These are phyloP conservation scores for Alosa sapidissima DNA, from an alignment of 2,797 vertebrate genomes.

Conservation along the genomic window DNA sequence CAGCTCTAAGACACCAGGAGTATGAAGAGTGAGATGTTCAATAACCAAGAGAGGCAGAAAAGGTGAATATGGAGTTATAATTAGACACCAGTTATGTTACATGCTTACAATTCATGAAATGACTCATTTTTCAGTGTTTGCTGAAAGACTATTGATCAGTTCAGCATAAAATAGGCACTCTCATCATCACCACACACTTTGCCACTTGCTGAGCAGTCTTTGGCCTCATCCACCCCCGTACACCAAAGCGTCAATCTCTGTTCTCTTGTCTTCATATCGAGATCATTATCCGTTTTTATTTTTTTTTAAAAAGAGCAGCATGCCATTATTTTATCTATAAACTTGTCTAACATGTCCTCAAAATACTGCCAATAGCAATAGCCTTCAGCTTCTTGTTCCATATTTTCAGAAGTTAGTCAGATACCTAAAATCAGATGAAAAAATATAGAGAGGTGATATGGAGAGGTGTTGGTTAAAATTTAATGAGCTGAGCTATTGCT, in stretches of 20 bases:
- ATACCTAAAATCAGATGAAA: not conserved
- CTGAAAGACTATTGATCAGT: conserved; percentile 2
- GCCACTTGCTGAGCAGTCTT: not conserved
- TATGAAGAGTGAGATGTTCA: not conserved
- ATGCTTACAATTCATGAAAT: not conserved
- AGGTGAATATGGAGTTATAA: not conserved
- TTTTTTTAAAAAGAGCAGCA: not conserved
- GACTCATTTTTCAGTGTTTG: not conserved
- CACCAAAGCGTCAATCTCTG: not conserved
- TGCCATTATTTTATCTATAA: not conserved
- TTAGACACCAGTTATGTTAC: not conserved
- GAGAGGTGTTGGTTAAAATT: conserved; percentile 43
- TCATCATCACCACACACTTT: not conserved
- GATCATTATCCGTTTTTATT: not conserved
- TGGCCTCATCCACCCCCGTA: not conserved
- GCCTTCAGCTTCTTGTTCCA: not conserved
- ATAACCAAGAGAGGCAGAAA: not conserved
- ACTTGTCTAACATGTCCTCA: not conserved
- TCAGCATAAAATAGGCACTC: conserved; percentile 21
- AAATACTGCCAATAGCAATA: not conserved
- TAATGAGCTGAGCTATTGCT: conserved; percentile 44
- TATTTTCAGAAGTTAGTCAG: not conserved
- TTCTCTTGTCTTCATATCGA: not conserved
- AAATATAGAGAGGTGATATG: conserved; percentile 34
- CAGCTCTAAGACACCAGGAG: not conserved